Base-by-base conservation (phyloP, 2,113 vertebrate species). In the Istiophorus platypterus region DNA sequence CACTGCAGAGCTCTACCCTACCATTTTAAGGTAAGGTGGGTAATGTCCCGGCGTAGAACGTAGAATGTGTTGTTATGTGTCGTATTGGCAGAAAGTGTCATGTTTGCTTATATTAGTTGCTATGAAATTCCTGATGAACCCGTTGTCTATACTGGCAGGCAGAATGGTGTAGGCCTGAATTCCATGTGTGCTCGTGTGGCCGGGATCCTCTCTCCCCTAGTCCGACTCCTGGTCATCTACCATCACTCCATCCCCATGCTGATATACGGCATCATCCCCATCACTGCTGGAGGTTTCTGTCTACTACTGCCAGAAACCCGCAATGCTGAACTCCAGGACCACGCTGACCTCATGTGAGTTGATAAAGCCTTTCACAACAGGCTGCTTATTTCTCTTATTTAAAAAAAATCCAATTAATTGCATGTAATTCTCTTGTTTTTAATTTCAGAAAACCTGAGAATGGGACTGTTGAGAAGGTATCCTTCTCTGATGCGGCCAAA, bases 1-100 rank as follows among this genome's bases (percentile, higher is more conserved):
- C 15, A 61, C 95, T 0, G 95, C 96, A 22, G 97, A 99, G 84
- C 88, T 99, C 26, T 97, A 97, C 81, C 98, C 97, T 3, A 98
- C 97, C 0, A 0, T 95, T 0, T 1, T 97, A 79, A 96, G 97
- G 98, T 99, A 89, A 95, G 37, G 26, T 15, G 31, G 84, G 39
- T 26, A 22, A n/a, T n/a, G 27, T 37, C 20, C 15, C 6, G 42
- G 2, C 26, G 52, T 49, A 37, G 41, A 47, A 34, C 26, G 29
- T 13, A 12, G 17, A 61, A 52, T 26, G 0, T 39, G 9, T 41
- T n/a, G 27, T n/a, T 15, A 17, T 34, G 18, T 20, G 22, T 27
- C 29, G 61, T 34, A 24, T 14, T 24, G 15, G 27, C 5, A 39
- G 20, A 31, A 76, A 14, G 68, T 58, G 0, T 0, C 1, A 6